Base-by-base conservation (phyloP, 2,797 vertebrate species). In the Acanthurus leucopareius region DNA sequence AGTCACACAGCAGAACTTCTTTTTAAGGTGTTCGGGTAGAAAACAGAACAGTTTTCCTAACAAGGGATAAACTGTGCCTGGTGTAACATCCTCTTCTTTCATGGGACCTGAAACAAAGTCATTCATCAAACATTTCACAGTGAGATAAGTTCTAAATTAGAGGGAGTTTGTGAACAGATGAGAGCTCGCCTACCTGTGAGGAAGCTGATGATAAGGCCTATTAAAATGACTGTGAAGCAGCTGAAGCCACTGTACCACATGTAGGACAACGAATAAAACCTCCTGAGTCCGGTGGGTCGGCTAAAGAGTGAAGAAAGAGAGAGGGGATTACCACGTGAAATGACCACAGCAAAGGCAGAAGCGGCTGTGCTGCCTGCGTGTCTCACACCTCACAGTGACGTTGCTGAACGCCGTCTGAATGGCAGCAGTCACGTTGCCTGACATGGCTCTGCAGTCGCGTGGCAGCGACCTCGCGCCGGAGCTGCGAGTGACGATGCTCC, bases 231-330 rank as follows among this genome's bases (percentile, higher is more conserved):
- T 0, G 95, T 96, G 79, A 93, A 92, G 84, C 97, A 97, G 93
- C 93, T 97, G 91, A 99, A 95, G 0, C 92, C 97, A 0, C 97
- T 98, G 94, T 99, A 99, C 98, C 98, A 99, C 94, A 99, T 93
- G 90, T 99, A 99, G 0, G 98, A 99, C 84, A 99, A 75, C 1
- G 94, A 96, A 72, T 99, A 99, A 53, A 99, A 92, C 1, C 88
- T 93, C 81, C 91, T 93, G 70, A 99, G 92, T 17, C 97, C 97
- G 0, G 90, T 80, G 1, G 93, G 90, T 72, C 90, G 96, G 88
- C 88, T 91, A 7, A 44, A 76, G 51, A 70, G 51, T 66, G 75
- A 40, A 77, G 25, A 77, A 40, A 77, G 25, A 69, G 25, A 69
- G 44, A 51, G 0, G 7, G 8, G 10, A 22, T 64, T 48, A 40